Evolutionary conservation across 2,888 invertebrate species (phyloP).

Genomic region (Autographa pulchrina): DNA sequence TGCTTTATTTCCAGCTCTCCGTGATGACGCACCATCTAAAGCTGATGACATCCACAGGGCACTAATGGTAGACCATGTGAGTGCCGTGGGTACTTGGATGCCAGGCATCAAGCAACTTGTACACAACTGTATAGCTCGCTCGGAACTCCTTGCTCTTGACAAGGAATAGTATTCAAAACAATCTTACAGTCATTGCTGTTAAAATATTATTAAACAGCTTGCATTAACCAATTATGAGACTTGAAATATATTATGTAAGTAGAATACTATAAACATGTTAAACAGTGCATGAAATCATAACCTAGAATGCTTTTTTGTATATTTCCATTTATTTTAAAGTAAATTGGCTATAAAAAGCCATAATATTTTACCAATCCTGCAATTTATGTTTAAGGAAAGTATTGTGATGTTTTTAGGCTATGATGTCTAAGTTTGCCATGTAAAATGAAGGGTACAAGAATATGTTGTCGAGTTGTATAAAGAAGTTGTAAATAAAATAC

Average conservation of each 20-base stretch:
- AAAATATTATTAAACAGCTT: slow-evolving; percentile 17
- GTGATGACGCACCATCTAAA: slow-evolving; percentile 79
- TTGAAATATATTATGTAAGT: neutral
- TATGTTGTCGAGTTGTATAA: slow-evolving; percentile 45
- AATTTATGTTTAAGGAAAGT: slow-evolving; percentile 50
- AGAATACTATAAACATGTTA: neutral
- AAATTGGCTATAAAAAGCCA: neutral
- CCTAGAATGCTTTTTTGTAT: neutral
- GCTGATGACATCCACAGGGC: slow-evolving; percentile 90
- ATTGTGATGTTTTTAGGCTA: slow-evolving; percentile 43
- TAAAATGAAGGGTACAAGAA: slow-evolving; percentile 48
- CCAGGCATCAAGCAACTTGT: slow-evolving; percentile 90
- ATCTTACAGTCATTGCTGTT: neutral
- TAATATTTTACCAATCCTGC: slow-evolving; percentile 12
- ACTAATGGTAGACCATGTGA: slow-evolving; percentile 90
- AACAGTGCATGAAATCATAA: neutral
- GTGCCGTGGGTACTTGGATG: slow-evolving; percentile 90
- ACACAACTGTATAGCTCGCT: slow-evolving; percentile 82
- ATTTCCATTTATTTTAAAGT: neutral
- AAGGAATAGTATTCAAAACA: slow-evolving; percentile 66
- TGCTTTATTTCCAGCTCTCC: slow-evolving; percentile 82
- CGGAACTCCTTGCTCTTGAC: slow-evolving; percentile 82
- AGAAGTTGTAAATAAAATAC: slow-evolving; percentile 53
- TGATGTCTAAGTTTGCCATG: slow-evolving; percentile 49
- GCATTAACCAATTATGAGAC: slow-evolving; percentile 4